Evolutionary conservation across 2,113 vertebrate species (phyloP).

Genomic region (Mustelus asterias): DNA sequence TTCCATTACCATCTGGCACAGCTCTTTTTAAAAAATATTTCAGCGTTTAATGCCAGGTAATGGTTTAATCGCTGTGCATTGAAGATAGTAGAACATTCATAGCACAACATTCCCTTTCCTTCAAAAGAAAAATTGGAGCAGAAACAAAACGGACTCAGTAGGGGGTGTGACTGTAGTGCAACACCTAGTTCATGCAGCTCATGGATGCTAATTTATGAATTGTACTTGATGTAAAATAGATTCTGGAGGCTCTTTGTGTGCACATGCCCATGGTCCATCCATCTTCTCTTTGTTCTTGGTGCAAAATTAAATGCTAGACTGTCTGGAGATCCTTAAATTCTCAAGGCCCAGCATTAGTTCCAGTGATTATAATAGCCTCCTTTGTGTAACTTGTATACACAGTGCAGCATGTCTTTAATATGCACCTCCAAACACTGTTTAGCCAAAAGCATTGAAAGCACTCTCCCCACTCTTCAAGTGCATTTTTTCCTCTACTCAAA

Average conservation of each 20-base stretch:
- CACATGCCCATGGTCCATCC: constrained; percentile 26
- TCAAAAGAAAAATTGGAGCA: not conserved
- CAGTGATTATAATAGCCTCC: constrained; percentile 31
- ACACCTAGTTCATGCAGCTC: not conserved
- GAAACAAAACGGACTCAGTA: not conserved
- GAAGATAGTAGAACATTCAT: not conserved
- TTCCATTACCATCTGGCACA: not conserved
- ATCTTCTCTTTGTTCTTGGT: constrained; percentile 32
- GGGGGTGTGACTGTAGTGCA: constrained; percentile 3
- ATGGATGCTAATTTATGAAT: constrained; percentile 37
- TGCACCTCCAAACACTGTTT: constrained; percentile 10
- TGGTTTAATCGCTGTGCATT: not conserved
- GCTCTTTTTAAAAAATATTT: not conserved
- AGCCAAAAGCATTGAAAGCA: not conserved
- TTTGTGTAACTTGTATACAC: constrained; percentile 28
- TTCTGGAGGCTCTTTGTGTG: constrained; percentile 15
- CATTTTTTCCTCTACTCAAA: not conserved
- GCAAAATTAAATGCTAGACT: constrained; percentile 27
- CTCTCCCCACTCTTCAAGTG: not conserved
- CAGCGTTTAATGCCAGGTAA: too few relatives aligned
- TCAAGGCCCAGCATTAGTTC: constrained; percentile 31
- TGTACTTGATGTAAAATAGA: constrained; percentile 34
- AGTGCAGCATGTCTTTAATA: constrained; percentile 22
- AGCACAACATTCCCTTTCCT: not conserved
- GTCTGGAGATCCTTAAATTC: constrained; percentile 33